A percentile compares a stretch with the other conserved stretches of the same genome.
These are phyloP conservation scores for Hypanus sabinus DNA, from an alignment of 2,113 vertebrate genomes.

Conservation along the genomic window DNA sequence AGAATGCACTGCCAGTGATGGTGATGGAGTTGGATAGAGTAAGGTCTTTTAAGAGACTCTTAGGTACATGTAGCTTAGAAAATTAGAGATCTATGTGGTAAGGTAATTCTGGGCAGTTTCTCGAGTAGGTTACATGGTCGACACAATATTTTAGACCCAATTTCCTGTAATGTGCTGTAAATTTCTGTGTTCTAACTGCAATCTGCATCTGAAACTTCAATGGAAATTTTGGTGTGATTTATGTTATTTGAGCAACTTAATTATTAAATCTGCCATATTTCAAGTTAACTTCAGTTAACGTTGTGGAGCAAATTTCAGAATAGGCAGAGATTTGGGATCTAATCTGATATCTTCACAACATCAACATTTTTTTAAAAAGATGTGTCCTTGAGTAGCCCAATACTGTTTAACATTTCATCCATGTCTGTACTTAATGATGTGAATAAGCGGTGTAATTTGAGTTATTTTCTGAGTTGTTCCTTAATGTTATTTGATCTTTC, in stretches of 20 bases:
- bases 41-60: no score
- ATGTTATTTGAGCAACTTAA: neutral
- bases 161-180: no score
- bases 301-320: neutral
- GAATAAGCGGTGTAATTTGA: neutral
- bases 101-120: no score
- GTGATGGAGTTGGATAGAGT: no score
- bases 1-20: no score
- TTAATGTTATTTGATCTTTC: neutral
- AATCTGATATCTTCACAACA: neutral
- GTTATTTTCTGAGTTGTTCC: neutral
- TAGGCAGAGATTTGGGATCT: neutral
- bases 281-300: neutral
- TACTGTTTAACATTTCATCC: neutral
- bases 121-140: no score
- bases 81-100: no score
- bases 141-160: no score
- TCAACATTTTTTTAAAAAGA: neutral
- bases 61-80: no score
- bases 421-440: neutral
- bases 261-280: neutral
- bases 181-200: no score
- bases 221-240: neutral
- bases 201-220: neutral
- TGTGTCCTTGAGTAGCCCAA: neutral